Evolutionary conservation across 1,140 invertebrate species (phyloP), one percentile per base, ranked within the genome.

Genomic region (Antheraea pernyi): DNA sequence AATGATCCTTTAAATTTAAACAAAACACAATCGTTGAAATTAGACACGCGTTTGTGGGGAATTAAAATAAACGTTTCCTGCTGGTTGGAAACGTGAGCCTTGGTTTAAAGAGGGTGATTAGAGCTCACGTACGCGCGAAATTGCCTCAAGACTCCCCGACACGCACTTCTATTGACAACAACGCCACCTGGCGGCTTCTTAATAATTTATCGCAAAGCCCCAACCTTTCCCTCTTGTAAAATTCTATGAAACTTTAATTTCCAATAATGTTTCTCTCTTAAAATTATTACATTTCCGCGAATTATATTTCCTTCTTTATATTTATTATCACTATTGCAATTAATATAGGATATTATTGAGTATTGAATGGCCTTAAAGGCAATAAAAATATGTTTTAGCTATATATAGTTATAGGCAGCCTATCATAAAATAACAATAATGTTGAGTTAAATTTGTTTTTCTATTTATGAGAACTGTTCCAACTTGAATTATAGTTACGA

Each of bases 11-110:
- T 73, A 69, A 77, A 80, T 76, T 81, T 79, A 80, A 84, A 80
- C 80, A 80, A 77, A 80, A 82, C 81, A 78, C 80, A 78, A 79
- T 77, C 72, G 63, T 62, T 73, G 69, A 80, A 84, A 84, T 88
- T 82, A 84, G 76, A 81, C 70, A 82, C 71, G 75, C 83, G 79
- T 84, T 88, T 83, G 79, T 75, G 77, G 82, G 72, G 80, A 79
- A 88, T 88, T 88, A 85, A 86, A 88, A 86, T 79, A 82, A 87
- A 84, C 84, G 82, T 83, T 84, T 84, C 72, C 80, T 75, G 76
- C 71, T 68, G 74, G 66, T 68, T 62, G 71, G 70, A 60, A 65
- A 83, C 85, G 85, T 88, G 83, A 82, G 79, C 70, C 73, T 79
- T 73, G 76, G 73, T 78, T 80, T 88, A 84, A 83, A 84, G 78